Percentiles rank a stretch among this genome's conserved stretches.
These are phyloP conservation scores for Pelecanus crispus DNA, from an alignment of 2,113 vertebrate species.

Conservation along the genomic window DNA sequence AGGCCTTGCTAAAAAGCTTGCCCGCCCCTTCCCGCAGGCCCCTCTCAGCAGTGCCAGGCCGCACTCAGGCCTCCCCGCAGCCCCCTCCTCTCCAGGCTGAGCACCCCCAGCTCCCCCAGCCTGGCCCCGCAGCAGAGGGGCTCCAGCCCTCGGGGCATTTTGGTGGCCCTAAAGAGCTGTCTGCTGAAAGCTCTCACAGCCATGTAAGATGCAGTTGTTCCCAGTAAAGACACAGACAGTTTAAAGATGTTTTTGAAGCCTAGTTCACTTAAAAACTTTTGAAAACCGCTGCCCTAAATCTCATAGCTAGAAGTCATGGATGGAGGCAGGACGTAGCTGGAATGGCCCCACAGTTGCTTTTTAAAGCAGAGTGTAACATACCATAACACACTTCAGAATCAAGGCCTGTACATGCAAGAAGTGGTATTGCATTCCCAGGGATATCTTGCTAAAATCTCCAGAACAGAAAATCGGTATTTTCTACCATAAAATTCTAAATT, in stretches of 20 bases:
- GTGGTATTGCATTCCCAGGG: not conserved
- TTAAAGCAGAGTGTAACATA: not conserved
- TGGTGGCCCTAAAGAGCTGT: no score
- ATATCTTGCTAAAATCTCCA: not conserved
- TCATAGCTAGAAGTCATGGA: not conserved
- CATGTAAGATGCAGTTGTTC: not conserved
- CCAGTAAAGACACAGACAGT: not conserved
- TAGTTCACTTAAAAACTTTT: not conserved
- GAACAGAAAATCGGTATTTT: not conserved
- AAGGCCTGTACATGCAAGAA: not conserved
- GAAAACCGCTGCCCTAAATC: not conserved
- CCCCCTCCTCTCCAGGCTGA: no score
- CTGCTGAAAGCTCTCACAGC: not conserved
- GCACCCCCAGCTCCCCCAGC: no score
- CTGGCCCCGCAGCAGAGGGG: no score
- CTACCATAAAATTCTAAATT: not conserved
- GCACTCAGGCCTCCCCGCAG: no score
- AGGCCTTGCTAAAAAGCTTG: no score
- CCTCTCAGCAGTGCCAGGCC: no score
- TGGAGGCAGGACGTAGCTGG: not conserved
- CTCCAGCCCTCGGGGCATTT: no score
- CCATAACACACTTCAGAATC: not conserved
- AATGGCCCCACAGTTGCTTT: not conserved
- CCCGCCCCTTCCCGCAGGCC: no score
- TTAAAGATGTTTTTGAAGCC: not conserved